Percentiles rank a stretch among this genome's conserved stretches.
Evolutionary conservation across 1,140 invertebrate genomes (phyloP).

Genomic region (Ceratina australensis): DNA sequence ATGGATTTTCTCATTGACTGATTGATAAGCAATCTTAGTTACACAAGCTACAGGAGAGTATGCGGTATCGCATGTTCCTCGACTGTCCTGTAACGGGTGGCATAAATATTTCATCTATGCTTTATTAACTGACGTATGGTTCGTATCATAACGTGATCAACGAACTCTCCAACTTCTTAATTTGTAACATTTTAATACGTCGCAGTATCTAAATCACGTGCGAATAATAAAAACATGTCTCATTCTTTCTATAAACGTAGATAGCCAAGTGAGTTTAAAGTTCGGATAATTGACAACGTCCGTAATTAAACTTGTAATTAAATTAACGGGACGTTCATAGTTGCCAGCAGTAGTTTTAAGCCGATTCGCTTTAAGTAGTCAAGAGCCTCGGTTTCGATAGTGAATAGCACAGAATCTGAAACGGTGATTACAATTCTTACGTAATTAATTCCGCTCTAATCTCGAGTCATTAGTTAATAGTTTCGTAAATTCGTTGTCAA

Average conservation of each 20-base stretch:
- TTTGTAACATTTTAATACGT: no score
- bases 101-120: background rate
- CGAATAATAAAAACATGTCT: background rate
- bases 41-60: constrained; percentile 28
- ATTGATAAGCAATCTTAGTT: constrained; percentile 32
- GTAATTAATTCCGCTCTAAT: background rate
- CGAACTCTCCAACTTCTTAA: no score
- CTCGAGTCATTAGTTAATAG: no score
- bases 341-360: constrained; percentile 7
- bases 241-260: constrained; percentile 6
- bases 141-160: background rate
- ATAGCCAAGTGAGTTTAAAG: background rate
- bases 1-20: background rate
- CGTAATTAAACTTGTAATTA: constrained; percentile 29
- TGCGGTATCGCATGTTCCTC: constrained; percentile 1
- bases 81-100: background rate
- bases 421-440: background rate
- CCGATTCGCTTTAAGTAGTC: constrained; percentile 7
- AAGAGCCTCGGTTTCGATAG: background rate
- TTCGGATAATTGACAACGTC: constrained; percentile 21
- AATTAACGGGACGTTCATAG: constrained; percentile 1
- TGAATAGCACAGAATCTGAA: constrained; percentile 6
- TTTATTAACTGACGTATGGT: constrained; percentile 12
- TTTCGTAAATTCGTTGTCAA: no score
- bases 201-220: no score